Evolutionary conservation across 2,113 vertebrate species (phyloP).

Genomic region (Oncorhynchus masou): DNA sequence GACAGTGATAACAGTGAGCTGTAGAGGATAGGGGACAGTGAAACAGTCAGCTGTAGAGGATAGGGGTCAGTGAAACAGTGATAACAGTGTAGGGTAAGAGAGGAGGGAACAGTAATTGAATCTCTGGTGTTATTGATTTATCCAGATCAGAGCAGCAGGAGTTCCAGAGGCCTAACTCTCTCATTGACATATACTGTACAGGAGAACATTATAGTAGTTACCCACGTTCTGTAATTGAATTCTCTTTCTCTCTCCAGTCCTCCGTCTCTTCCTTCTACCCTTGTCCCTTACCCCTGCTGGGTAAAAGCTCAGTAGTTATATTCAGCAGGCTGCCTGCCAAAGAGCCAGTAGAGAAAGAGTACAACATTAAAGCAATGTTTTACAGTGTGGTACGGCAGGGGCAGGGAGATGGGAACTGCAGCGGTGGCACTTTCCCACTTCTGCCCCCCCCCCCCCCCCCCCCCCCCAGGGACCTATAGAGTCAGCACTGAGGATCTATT

Average conservation of each 20-base stretch:
- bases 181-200: slow-evolving; percentile 58
- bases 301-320: slow-evolving; percentile 28
- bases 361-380: slow-evolving; percentile 38
- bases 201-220: slow-evolving; percentile 6
- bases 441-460: slow-evolving; percentile 12
- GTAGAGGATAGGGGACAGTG: no score
- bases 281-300: background rate
- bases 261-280: background rate
- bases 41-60: no score
- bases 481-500: slow-evolving; percentile 69
- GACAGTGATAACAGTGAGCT: no score
- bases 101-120: slow-evolving; percentile 58
- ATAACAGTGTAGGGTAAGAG: background rate
- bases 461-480: slow-evolving; percentile 48
- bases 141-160: slow-evolving; percentile 38
- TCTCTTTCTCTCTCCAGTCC: background rate
- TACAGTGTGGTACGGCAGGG: slow-evolving; percentile 29
- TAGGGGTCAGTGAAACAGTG: no score
- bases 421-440: slow-evolving; percentile 57
- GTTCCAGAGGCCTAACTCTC: slow-evolving; percentile 42
- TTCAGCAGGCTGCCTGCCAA: slow-evolving; percentile 22
- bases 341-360: slow-evolving; percentile 36
- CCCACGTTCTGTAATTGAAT: background rate
- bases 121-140: slow-evolving; percentile 61
- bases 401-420: slow-evolving; percentile 44